Base-by-base conservation (phyloP, 1,140 invertebrate species). In the Chlorops oryzae region DNA sequence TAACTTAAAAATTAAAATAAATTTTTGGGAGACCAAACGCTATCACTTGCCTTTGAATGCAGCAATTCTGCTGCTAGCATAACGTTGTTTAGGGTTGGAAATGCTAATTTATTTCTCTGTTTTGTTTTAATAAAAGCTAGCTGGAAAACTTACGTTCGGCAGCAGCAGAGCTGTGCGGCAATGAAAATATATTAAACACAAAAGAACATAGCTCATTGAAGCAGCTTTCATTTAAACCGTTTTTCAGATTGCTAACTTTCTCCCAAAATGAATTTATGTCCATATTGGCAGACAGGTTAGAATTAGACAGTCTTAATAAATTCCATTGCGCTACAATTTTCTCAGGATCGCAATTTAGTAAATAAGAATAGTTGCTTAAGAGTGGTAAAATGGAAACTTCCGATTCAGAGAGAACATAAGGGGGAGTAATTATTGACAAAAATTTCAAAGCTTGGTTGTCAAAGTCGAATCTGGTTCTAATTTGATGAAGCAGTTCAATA, bases 71-170 rank as follows among this genome's bases (percentile, higher is more conserved):
- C 42, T 20, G 23, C 28, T 32, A 27, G 13, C 47, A 49, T 49
- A 35, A 50, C 44, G 22, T 37, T 42, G 17, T 23, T 44, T 6
- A 50, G 13, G 2, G 41, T 50, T 15, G 23, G 10, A 17, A 44
- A 3, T 6, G 43, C 40, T 25, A 51, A 23, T 46, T 46, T 51
- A 41, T 51, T 46, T 32, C 42, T 5, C 5, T 21, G 28, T 40
- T 46, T 51, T 9, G 15, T 51, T 45, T 46, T 46, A 15, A 51
- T 28, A 34, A 50, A 23, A 24, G 24, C 22, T 6, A 50, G 22
- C 7, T 50, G 15, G 12, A 42, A 43, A 50, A 50, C 25, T 42
- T 50, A 32, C 39, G 28, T 43, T 50, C 48, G 2, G 39, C 47
- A 18, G 27, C 20, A 10, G 47, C 38, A 6, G 38, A 50, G n/a